Conservation (phyloP, 2,888 invertebrate species). For the Drosophila nigricruria region DNA sequence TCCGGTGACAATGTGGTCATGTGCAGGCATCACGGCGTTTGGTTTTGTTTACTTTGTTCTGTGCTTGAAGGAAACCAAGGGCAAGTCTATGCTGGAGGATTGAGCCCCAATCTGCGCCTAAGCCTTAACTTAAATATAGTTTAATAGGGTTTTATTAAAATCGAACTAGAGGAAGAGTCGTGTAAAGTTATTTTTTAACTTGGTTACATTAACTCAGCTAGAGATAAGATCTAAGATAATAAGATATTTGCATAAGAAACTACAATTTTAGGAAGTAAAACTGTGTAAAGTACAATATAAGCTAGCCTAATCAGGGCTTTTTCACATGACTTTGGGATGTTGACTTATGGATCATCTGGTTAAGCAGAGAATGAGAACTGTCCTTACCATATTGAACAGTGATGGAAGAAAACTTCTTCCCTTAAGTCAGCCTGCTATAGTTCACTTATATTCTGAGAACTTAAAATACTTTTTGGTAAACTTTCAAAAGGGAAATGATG, state of each 20-base stretch:
- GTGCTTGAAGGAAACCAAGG: conserved; percentile 80
- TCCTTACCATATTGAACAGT: too few species aligned
- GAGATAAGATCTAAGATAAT: not conserved
- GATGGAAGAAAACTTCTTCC: not conserved
- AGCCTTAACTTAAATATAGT: not conserved
- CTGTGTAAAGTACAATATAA: not conserved
- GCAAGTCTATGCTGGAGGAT: conserved; percentile 68
- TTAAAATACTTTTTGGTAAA: too few species aligned
- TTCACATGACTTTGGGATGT: not conserved
- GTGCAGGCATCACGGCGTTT: conserved; percentile 53
- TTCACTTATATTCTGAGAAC: too few species aligned
- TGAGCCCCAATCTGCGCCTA: not conserved
- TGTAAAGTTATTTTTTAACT: not conserved
- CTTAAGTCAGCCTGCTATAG: not conserved
- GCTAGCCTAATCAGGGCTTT: not conserved
- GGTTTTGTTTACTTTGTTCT: conserved; percentile 67
- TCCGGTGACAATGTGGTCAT: conserved; percentile 74
- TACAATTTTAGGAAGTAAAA: not conserved
- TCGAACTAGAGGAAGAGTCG: not conserved
- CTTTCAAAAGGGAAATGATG: too few species aligned
- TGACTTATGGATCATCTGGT: not conserved
- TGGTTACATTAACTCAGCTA: not conserved
- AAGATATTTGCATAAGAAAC: not conserved
- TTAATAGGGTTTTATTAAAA: not conserved
- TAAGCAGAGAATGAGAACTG: not conserved